Percentiles rank a stretch among this genome's conserved stretches.
Conservation (phyloP, 2,888 invertebrate genomes). For the Hydropsyche betteni region DNA sequence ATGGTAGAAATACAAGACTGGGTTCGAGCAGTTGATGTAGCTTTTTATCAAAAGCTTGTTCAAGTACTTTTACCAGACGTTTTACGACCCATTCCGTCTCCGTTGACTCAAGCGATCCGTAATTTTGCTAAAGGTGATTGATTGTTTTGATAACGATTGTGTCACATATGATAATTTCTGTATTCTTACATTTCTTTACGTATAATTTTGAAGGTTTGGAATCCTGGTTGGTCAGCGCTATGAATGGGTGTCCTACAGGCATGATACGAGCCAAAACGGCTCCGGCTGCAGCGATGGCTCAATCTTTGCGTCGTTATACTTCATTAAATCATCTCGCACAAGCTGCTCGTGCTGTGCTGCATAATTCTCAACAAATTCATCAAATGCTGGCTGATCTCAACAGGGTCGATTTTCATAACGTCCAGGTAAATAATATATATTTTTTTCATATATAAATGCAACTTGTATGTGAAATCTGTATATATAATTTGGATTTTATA, state of each 20-base stretch:
- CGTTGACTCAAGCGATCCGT: slow-evolving; percentile 90
- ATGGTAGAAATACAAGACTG: slow-evolving; percentile 79
- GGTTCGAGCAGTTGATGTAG: slow-evolving; percentile 85
- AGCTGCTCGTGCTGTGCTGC: slow-evolving; percentile 94
- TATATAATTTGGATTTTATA: slow-evolving; percentile 21
- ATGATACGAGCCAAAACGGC: slow-evolving; percentile 85
- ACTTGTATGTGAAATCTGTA: background rate
- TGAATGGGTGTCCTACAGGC: slow-evolving; percentile 82
- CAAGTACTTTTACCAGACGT: slow-evolving; percentile 97
- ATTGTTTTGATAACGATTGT: background rate
- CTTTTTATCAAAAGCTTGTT: slow-evolving; percentile 95
- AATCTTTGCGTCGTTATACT: slow-evolving; percentile 94
- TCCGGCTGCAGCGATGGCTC: slow-evolving; percentile 91
- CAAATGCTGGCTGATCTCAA: slow-evolving; percentile 97
- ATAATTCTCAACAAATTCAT: slow-evolving; percentile 92
- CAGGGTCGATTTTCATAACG: slow-evolving; percentile 97
- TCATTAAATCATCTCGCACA: slow-evolving; percentile 96
- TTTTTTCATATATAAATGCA: background rate
- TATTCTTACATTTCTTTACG: background rate
- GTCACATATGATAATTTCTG: background rate
- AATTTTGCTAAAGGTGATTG: slow-evolving; percentile 84
- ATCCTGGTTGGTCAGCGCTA: slow-evolving; percentile 85
- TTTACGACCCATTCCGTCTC: slow-evolving; percentile 91
- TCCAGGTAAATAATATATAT: slow-evolving; percentile 77
- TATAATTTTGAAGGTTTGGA: slow-evolving; percentile 66